Base-by-base conservation (phyloP, 2,797 vertebrate genomes). In the Periophthalmus magnuspinnatus region DNA sequence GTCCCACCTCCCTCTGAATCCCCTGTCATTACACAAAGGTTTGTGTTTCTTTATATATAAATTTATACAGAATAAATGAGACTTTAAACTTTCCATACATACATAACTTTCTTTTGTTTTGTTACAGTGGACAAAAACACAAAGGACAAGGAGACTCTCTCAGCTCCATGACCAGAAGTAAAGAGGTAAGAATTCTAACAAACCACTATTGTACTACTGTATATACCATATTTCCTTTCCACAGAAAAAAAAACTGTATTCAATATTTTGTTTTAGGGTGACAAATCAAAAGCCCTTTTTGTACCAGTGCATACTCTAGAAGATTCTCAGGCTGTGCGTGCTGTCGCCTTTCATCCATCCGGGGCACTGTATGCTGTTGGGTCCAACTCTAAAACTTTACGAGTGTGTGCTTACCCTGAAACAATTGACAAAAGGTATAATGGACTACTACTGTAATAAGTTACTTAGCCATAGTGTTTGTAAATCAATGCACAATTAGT, bases 301-400 rank as follows among this genome's bases (percentile, higher is more conserved):
- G 85, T 91, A 17, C 79, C 86, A 5, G 93, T 98, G 68, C 95
- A 94, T 71, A 94, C 95, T 55, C 82, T 99, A 75, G 97, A 99
- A 84, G 97, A 99, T 59, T 97, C 97, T 2, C 97, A 99, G 86
- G 97, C 97, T 62, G 92, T 99, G 48, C 95, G 97, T 80, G 97
- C 97, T 6, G 97, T 99, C 63, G 96, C 97, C 78, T 99, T 99
- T 86, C 97, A 99, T 90, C 97, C 97, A 16, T 94, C 94, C 68
- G 97, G 97, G 50, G 82, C 90, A 52, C 92, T 99, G 54, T 98
- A 98, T 58, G 96, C 97, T 24, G 95, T 97, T 57, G 97, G 97
- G 50, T 98, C 97, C 77, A 99, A 99, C 92, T 97, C 97, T 58
- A 99, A 98, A 92, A 98, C 96, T 2, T 90, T 99, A 50, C 93